These are phyloP conservation scores for Synanthedon andrenaeformis DNA, from an alignment of 2,888 invertebrate species.

Conservation along the genomic window DNA sequence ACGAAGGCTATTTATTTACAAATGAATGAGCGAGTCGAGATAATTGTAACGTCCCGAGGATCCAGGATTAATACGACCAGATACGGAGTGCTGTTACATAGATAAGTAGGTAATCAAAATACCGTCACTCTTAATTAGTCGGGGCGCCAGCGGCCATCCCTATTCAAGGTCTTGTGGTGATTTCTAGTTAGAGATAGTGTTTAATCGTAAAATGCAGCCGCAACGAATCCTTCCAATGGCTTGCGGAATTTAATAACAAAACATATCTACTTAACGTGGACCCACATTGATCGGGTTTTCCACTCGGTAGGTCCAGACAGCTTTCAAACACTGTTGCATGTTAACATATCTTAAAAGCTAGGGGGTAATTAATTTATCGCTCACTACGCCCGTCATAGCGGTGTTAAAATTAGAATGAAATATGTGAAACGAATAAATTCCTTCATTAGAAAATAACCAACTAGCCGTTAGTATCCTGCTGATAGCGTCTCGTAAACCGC, in stretches of 20 bases:
- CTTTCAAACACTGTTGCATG: too few species aligned
- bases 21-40: constrained; percentile 10
- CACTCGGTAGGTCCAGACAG: too few species aligned
- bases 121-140: constrained; percentile 58
- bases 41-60: constrained; percentile 44
- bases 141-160: constrained; percentile 32
- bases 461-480: constrained; percentile 33
- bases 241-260: too few species aligned
- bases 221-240: too few species aligned
- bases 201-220: too few species aligned
- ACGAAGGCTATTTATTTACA: constrained; percentile 5
- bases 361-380: background rate
- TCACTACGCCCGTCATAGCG: background rate
- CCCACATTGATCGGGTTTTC: too few species aligned
- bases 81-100: constrained; percentile 40
- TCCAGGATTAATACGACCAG: constrained; percentile 47
- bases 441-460: constrained; percentile 20
- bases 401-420: background rate
- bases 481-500: constrained; percentile 34
- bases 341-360: too few species aligned
- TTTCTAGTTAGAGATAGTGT: too few species aligned
- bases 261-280: too few species aligned
- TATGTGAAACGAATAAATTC: constrained; percentile 16
- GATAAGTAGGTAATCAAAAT: constrained; percentile 63
- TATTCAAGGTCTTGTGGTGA: constrained; percentile 6